phyloP scores from a whole-genome alignment of 2,113 vertebrate species.

The Pipra filicauda region DNA sequence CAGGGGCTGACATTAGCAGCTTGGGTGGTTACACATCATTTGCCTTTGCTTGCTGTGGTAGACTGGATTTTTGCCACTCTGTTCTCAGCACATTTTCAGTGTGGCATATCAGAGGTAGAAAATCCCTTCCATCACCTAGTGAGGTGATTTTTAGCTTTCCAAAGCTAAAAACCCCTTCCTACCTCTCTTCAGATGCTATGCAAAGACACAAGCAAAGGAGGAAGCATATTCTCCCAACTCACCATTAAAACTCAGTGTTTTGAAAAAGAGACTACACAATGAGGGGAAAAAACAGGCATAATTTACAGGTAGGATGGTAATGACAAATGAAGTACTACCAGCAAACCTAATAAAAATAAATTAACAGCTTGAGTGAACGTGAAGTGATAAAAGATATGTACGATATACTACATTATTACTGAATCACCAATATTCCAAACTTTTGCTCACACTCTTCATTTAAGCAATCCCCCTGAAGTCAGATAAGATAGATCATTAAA shows the following conservation, averaged over 20 bases:
- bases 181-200: not conserved
- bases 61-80: not conserved
- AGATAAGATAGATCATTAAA: not conserved
- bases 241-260: not conserved
- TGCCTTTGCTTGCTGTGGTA: not conserved
- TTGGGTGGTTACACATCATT: not conserved
- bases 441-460: not conserved
- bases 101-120: fast-evolving
- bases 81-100: not conserved
- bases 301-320: not conserved
- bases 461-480: not conserved
- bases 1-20: not conserved
- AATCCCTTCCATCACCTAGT: not conserved
- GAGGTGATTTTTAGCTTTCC: not conserved
- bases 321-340: not conserved
- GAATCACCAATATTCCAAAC: not conserved
- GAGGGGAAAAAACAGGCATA: not conserved
- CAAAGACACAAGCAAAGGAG: not conserved
- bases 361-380: not conserved
- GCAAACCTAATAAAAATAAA: not conserved
- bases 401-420: not conserved
- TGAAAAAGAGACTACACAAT: not conserved
- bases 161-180: fast-evolving
- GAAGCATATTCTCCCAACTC: not conserved
- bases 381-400: not conserved